Conservation (phyloP, 2,888 invertebrate genomes). For the Eulithis testata region DNA sequence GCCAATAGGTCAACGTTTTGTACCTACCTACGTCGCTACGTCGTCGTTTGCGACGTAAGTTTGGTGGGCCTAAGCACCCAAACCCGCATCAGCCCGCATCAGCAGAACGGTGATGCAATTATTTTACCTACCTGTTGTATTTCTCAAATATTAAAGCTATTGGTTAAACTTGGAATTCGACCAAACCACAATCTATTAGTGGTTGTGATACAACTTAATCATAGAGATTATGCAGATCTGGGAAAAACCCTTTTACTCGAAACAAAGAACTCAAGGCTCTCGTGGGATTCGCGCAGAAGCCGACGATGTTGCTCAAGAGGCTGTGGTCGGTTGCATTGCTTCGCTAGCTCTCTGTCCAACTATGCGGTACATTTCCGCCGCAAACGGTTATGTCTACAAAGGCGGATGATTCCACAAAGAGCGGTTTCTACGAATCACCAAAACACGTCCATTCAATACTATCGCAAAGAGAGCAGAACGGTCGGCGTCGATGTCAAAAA, state of each 20-base stretch:
- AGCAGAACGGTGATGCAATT: background rate
- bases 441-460: conserved; percentile 68
- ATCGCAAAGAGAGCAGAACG: conserved; percentile 62
- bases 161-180: conserved; percentile 47
- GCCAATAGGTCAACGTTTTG: too few species aligned
- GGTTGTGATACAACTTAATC: conserved; percentile 54
- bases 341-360: conserved; percentile 43
- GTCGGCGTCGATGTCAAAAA: conserved; percentile 55
- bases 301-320: conserved; percentile 57
- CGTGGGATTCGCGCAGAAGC: conserved; percentile 57
- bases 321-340: conserved; percentile 63
- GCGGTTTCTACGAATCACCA: conserved; percentile 63
- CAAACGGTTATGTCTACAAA: conserved; percentile 43
- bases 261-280: conserved; percentile 71
- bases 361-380: conserved; percentile 65
- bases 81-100: too few species aligned
- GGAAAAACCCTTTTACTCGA: conserved; percentile 60
- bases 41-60: too few species aligned
- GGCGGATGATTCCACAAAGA: conserved; percentile 59
- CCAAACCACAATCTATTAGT: conserved; percentile 60
- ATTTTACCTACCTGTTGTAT: conserved; percentile 11
- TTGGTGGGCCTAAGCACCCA: too few species aligned
- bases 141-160: conserved; percentile 17
- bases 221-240: conserved; percentile 50
- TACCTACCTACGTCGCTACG: too few species aligned